Conservation (phyloP, 1,140 invertebrate genomes). For the Drosophila aff. region DNA sequence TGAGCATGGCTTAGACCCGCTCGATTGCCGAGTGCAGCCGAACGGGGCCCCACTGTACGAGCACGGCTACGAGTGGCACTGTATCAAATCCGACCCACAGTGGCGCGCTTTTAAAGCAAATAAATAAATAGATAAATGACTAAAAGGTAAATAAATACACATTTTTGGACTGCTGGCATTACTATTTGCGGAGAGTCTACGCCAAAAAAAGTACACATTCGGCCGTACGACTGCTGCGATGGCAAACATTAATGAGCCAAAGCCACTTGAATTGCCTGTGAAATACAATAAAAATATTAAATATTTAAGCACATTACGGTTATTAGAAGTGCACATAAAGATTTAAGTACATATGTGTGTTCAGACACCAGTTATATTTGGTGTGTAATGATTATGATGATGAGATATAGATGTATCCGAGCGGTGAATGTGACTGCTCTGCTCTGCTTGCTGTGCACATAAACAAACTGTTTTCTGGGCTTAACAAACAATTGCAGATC, state of each 20-base stretch:
- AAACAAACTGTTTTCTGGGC: conserved; percentile 8
- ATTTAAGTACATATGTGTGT: conserved; percentile 39
- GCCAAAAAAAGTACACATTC: conserved; percentile 57
- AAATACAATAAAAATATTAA: conserved; percentile 80
- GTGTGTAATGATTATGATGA: conserved; percentile 38
- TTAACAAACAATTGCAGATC: background rate
- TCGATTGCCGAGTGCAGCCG: conserved; percentile 36
- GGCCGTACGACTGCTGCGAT: conserved; percentile 37
- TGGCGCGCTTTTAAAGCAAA: conserved; percentile 78
- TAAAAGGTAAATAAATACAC: conserved; percentile 82
- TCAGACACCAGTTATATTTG: conserved; percentile 35
- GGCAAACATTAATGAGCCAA: conserved; percentile 64
- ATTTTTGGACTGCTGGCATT: conserved; percentile 73
- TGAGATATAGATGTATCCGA: conserved; percentile 33
- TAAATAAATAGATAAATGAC: conserved; percentile 83
- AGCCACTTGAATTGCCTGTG: conserved; percentile 62
- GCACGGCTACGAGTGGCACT: conserved; percentile 24
- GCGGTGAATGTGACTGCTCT: conserved; percentile 2
- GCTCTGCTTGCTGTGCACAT: conserved; percentile 14
- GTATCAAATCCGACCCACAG: conserved; percentile 60
- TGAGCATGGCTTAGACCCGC: conserved; percentile 60
- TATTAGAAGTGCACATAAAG: conserved; percentile 77
- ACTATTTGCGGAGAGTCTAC: conserved; percentile 65
- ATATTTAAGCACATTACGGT: conserved; percentile 78
- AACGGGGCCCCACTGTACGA: conserved; percentile 29